phyloP scores from a whole-genome alignment of 2,888 invertebrate genomes.

The Aradus depressus region DNA sequence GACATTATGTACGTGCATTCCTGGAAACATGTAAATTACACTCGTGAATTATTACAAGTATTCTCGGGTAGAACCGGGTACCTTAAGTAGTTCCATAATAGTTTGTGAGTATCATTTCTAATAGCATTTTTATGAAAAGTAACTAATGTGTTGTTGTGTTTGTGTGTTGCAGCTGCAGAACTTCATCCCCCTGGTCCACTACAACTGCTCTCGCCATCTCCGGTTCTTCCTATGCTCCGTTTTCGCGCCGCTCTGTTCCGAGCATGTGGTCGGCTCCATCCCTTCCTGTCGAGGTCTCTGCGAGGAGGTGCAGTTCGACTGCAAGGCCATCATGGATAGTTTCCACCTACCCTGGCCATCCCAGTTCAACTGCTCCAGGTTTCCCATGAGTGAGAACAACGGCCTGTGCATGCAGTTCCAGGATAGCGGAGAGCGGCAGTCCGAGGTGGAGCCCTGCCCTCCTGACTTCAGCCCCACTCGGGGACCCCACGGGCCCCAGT shows the following conservation, averaged over 20 bases:
- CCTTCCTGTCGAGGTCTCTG: slow-evolving; percentile 79
- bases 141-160: slow-evolving; percentile 15
- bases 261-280: slow-evolving; percentile 71
- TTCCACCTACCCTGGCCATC: slow-evolving; percentile 56
- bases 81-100: too few relatives aligned
- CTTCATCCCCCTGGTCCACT: slow-evolving; percentile 60
- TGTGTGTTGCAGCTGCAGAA: slow-evolving; percentile 52
- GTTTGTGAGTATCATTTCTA: too few relatives aligned
- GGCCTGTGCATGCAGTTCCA: slow-evolving; percentile 64
- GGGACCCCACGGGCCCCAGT: slow-evolving; percentile 42
- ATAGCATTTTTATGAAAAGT: too few relatives aligned
- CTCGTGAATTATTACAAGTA: too few relatives aligned
- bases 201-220: slow-evolving; percentile 68
- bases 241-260: slow-evolving; percentile 82
- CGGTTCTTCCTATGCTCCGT: slow-evolving; percentile 82
- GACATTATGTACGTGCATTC: too few relatives aligned
- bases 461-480: slow-evolving; percentile 26
- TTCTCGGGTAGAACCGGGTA: too few relatives aligned
- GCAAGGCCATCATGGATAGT: slow-evolving; percentile 53
- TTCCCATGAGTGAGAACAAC: slow-evolving; percentile 60
- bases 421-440: slow-evolving; percentile 41
- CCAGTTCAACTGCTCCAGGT: slow-evolving; percentile 61
- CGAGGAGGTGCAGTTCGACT: slow-evolving; percentile 60
- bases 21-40: too few relatives aligned
- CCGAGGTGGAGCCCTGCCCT: slow-evolving; percentile 32